A percentile compares a stretch with the other conserved stretches of the same genome.
Evolutionary conservation across 2,888 invertebrate species (phyloP).

Genomic region (Ecliptopera silaceata): DNA sequence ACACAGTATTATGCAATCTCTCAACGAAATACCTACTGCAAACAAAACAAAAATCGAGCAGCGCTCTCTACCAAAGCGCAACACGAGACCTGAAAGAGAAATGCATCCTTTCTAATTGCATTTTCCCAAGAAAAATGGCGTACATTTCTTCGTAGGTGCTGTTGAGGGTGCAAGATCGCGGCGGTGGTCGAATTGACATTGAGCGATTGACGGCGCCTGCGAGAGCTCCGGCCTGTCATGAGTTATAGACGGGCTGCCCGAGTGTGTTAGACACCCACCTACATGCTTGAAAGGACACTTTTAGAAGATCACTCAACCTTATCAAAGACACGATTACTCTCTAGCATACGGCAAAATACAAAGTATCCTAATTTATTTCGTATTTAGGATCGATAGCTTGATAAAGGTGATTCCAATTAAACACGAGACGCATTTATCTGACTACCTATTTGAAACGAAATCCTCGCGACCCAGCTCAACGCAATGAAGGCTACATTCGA

Average conservation of each 20-base stretch:
- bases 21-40: slow-evolving; percentile 29
- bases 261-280: slow-evolving; percentile 56
- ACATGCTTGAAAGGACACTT: slow-evolving; percentile 37
- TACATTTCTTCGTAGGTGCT: slow-evolving; percentile 68
- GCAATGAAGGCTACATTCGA: slow-evolving; percentile 68
- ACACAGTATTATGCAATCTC: background rate
- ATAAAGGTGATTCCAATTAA: slow-evolving; percentile 59
- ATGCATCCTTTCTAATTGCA: slow-evolving; percentile 70
- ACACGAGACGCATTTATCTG: slow-evolving; percentile 56
- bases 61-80: slow-evolving; percentile 50
- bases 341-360: slow-evolving; percentile 1
- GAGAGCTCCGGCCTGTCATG: slow-evolving; percentile 53
- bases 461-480: slow-evolving; percentile 65
- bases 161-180: slow-evolving; percentile 60
- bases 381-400: slow-evolving; percentile 2
- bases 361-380: background rate
- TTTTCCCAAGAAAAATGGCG: slow-evolving; percentile 70
- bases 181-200: slow-evolving; percentile 63
- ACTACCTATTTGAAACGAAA: slow-evolving; percentile 66
- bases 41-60: slow-evolving; percentile 54
- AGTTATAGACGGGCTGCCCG: slow-evolving; percentile 59
- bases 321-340: slow-evolving; percentile 1
- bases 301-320: slow-evolving; percentile 31
- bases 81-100: slow-evolving; percentile 60
- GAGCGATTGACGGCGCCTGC: slow-evolving; percentile 63